Base-by-base conservation (phyloP, 2,113 vertebrate genomes). In the Protomyctophum bolini region DNA sequence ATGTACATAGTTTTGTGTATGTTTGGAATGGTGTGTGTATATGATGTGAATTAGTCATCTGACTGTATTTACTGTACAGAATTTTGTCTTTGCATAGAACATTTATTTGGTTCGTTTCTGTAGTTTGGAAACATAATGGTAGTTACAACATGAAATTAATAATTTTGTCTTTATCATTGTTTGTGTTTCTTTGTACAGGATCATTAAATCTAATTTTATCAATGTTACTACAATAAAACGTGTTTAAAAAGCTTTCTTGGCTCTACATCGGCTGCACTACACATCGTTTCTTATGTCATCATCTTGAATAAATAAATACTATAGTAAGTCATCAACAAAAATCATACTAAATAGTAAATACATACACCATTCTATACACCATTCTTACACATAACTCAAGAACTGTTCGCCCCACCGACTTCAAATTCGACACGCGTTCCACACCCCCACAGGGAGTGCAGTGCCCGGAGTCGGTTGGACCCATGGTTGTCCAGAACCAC, bases 1-100 rank as follows among this genome's bases (percentile, higher is more conserved):
- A 88, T 90, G 89, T 91, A 90, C 66, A 92, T 87, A 90, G 58
- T 66, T 84, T 69, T 87, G 83, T 85, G 79, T 89, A 67, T 84
- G 87, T 90, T 83, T 81, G 81, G 60, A 81, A 77, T 71, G 73
- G 41, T 80, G 75, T 85, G 77, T 87, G 65, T 68, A 61, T 66
- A 50, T 59, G 76, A 80, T 69, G 73, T 86, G 76, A 77, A 70
- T 60, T 76, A 83, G 82, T 76, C 78, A 66, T 59, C 29, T 9
- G 7, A 50, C 76, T 83, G 80, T 88, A 82, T 82, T 45, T 75
- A 84, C 83, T 89, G 81, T 86, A 88, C 76, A 89, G 51, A 84
- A 55, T 76, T 73, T 28, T 64, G 63, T 81, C 75, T 85, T 83
- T 73, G 55, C 65, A 83, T 77, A 52, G 49, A 61, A 80, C 67